Percentiles rank a stretch among this genome's conserved stretches.
These are phyloP conservation scores for Vidua macroura DNA, from an alignment of 2,113 vertebrate genomes.

Conservation along the genomic window DNA sequence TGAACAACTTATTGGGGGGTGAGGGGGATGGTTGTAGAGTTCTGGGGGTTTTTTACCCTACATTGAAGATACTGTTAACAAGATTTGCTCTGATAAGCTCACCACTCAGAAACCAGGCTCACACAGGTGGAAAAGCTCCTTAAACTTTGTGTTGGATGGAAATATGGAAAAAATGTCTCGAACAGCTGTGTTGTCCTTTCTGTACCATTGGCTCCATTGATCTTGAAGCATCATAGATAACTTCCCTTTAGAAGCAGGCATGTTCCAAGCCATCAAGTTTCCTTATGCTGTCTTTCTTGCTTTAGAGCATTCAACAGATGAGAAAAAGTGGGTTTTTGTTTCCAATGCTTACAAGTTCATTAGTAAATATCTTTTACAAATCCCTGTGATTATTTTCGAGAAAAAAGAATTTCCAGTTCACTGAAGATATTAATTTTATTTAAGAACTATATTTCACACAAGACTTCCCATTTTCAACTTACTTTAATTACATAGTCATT, in stretches of 20 bases:
- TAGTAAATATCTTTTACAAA: slow-evolving; percentile 7
- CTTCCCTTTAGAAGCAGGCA: background rate
- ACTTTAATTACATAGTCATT: slow-evolving; percentile 71
- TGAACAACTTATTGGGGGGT: background rate
- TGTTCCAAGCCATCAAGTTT: background rate
- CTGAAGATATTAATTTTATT: slow-evolving; percentile 47
- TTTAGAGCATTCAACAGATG: background rate
- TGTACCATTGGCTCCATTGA: background rate
- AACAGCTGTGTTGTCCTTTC: background rate
- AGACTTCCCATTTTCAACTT: slow-evolving; percentile 62
- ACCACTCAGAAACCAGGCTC: background rate
- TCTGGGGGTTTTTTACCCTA: background rate
- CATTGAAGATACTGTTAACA: background rate
- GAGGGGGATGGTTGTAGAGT: background rate
- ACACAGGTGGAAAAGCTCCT: background rate
- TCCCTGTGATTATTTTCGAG: slow-evolving; percentile 18
- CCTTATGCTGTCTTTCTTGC: background rate
- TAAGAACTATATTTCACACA: slow-evolving; percentile 58
- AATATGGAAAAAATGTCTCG: background rate
- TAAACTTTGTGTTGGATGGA: background rate
- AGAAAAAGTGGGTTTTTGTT: background rate
- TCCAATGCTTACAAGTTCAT: background rate
- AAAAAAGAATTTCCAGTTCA: slow-evolving; percentile 10
- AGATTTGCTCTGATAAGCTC: background rate
- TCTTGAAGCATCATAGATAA: background rate